Conservation (phyloP, 2,888 invertebrate genomes). For the Halocaridina rubra region DNA sequence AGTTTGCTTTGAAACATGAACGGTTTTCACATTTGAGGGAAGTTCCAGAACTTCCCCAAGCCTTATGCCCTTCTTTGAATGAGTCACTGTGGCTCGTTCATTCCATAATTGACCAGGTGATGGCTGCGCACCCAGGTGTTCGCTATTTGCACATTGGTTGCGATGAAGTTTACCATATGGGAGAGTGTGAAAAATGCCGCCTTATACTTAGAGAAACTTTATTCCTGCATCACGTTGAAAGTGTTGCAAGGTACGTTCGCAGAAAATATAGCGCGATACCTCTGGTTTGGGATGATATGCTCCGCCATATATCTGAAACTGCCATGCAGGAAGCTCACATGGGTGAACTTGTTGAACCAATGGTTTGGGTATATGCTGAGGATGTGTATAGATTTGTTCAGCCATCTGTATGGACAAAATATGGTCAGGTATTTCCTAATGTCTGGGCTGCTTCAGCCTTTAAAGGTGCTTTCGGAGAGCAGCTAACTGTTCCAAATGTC, state of each 20-base stretch:
- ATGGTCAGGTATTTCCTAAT: conserved; percentile 76
- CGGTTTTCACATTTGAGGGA: conserved; percentile 77
- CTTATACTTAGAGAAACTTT: conserved; percentile 71
- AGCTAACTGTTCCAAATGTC: conserved; percentile 76
- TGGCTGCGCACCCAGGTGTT: conserved; percentile 67
- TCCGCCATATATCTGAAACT: conserved; percentile 75
- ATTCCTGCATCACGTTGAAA: conserved; percentile 76
- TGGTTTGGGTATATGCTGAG: conserved; percentile 85
- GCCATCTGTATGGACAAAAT: conserved; percentile 69
- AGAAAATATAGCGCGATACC: conserved; percentile 74
- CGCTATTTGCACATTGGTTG: conserved; percentile 70
- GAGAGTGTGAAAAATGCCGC: conserved; percentile 63
- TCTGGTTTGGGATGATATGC: conserved; percentile 86
- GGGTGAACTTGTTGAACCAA: conserved; percentile 79
- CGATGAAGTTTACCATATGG: conserved; percentile 67
- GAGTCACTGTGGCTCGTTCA: conserved; percentile 67
- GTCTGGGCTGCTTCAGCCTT: conserved; percentile 82
- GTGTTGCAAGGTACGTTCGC: conserved; percentile 74
- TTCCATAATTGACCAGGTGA: conserved; percentile 67
- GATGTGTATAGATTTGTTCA: conserved; percentile 69
- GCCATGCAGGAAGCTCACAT: conserved; percentile 75
- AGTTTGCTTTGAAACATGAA: conserved; percentile 81
- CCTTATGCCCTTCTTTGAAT: conserved; percentile 71
- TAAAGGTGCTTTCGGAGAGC: conserved; percentile 82
- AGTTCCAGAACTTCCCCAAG: conserved; percentile 75